phyloP scores from a whole-genome alignment of 2,113 vertebrate genomes.

The Paracanthobrama guichenoti region DNA sequence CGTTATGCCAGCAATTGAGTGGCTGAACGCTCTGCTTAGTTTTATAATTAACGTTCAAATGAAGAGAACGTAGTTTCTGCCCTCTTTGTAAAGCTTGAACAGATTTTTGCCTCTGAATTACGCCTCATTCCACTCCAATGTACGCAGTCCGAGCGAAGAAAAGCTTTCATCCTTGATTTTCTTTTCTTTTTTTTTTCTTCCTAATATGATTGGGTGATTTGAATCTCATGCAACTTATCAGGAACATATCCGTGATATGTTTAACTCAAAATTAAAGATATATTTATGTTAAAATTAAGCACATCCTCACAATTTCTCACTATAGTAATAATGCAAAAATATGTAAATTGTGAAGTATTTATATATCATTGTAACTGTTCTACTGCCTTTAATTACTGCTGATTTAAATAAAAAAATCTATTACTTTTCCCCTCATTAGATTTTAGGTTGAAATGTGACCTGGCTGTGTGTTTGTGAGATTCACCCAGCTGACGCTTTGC shows the following conservation, averaged over 20 bases:
- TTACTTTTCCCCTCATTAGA: neutral
- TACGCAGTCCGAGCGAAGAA: neutral
- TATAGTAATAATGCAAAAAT: neutral
- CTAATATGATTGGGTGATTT: neutral
- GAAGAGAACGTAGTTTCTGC: constrained; percentile 49
- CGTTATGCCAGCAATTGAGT: constrained; percentile 56
- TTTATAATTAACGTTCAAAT: constrained; percentile 66
- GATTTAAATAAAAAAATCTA: neutral
- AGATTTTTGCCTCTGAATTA: constrained; percentile 10
- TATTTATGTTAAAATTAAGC: neutral
- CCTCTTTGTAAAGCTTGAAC: constrained; percentile 46
- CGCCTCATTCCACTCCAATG: neutral
- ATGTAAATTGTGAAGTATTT: constrained; percentile 18
- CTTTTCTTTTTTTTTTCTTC: neutral
- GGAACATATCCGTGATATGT: neutral
- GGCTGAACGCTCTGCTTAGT: constrained; percentile 61
- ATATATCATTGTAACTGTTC: neutral
- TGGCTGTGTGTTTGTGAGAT: neutral
- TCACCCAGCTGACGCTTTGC: neutral
- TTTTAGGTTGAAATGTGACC: neutral
- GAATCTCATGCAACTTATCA: neutral
- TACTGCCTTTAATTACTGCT: constrained; percentile 8
- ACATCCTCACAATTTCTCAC: neutral
- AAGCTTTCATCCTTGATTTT: neutral
- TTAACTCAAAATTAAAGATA: neutral